Evolutionary conservation across 2,113 vertebrate genomes (phyloP), one percentile per base, ranked within the genome.

Genomic region (Leptosomus discolor): DNA sequence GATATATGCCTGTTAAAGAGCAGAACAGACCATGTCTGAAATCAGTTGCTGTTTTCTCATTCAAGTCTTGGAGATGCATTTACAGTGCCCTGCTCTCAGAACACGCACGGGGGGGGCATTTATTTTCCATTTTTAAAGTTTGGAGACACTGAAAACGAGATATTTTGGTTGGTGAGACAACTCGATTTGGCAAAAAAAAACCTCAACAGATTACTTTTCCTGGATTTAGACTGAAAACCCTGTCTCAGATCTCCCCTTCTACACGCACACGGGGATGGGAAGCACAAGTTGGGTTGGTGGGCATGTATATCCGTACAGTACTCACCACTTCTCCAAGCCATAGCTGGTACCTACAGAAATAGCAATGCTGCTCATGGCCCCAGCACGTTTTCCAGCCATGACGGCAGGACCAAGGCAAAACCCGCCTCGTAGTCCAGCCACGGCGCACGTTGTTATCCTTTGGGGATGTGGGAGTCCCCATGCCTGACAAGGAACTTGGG

Each of bases 271-370:
- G 10, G 41, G 60, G 36, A 46, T 10, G 21, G 27, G 60, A 61
- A 64, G 68, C n/a, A 17, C 23, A 43, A 8, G 7, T 12, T 1
- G 9, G 34, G 54, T 8, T 8, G 46, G 18, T 15, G 53, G 32
- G 15, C 22, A 20, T 0, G 1, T 12, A 20, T 23, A 36, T 8
- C 9, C n/a, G n/a, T n/a, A n/a, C n/a, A n/a, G n/a, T n/a, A n/a
- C n/a, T n/a, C n/a, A n/a, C n/a, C n/a, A n/a, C n/a, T 45, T 21
- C 60, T 51, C 68, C 60, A 34, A 9, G 13, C 15, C 39, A 23
- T 1, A 5, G 15, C 29, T 6, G 56, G 12, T 5, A 5, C 2
- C 19, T 7, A 4, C 0, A 65, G 69, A 43, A 41, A 43, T 0
- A 32, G 58, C 36, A 18, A 2, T 0, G 26, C 43, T 29, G 45